Percentiles rank a stretch among this genome's conserved stretches.
Conservation (phyloP, 2,797 vertebrate species). For the Eidolon dupreanum region DNA sequence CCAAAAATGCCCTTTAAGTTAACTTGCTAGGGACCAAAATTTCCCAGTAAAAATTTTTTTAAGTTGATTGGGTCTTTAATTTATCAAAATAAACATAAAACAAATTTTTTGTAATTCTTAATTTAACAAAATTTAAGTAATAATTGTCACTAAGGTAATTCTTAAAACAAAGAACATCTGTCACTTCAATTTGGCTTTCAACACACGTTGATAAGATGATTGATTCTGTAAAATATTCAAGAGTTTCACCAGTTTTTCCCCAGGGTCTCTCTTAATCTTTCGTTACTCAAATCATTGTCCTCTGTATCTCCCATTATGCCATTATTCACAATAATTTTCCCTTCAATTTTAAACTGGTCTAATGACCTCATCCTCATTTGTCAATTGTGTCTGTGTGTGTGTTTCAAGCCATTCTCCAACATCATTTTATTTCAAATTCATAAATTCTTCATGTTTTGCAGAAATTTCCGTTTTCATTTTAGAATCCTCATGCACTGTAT, state of each 20-base stretch:
- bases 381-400: neutral
- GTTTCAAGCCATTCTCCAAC: conserved; percentile 34
- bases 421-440: conserved; percentile 38
- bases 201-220: neutral
- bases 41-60: neutral
- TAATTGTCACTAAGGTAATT: conserved; percentile 30
- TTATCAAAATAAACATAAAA: conserved; percentile 40
- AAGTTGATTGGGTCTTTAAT: neutral
- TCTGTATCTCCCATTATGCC: neutral
- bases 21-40: neutral
- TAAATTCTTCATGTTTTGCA: conserved; percentile 7
- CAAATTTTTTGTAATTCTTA: conserved; percentile 13
- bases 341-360: conserved; percentile 35
- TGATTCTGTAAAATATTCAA: conserved; percentile 47
- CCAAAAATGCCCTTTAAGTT: conserved; percentile 22
- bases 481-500: neutral
- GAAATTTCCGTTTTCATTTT: conserved; percentile 21
- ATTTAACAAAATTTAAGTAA: conserved; percentile 58
- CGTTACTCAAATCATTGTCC: conserved; percentile 43
- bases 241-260: conserved; percentile 30
- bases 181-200: conserved; percentile 49
- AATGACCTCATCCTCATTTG: conserved; percentile 24
- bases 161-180: conserved; percentile 32
- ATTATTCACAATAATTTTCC: conserved; percentile 11
- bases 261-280: conserved; percentile 20